Conservation (phyloP, 30 jellyfish, hydroid and myxozoan genomes). For the Rhopilema esculentum region DNA sequence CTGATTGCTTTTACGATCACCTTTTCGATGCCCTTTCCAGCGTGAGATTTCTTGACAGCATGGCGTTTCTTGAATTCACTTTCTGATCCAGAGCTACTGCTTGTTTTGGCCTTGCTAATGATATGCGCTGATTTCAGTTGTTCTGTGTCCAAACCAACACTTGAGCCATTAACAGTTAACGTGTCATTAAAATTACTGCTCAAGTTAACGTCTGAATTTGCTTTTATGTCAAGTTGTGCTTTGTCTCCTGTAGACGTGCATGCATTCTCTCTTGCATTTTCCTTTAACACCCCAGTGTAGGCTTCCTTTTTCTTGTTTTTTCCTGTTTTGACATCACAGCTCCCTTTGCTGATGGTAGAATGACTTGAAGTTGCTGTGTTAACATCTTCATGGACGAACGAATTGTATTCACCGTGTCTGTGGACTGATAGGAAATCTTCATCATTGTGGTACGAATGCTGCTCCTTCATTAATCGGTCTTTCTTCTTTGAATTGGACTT, state of each 20-base stretch:
- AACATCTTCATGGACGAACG: neutral
- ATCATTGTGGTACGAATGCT: neutral
- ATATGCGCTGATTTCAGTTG: conserved; percentile 17
- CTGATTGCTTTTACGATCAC: neutral
- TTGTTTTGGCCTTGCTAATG: neutral
- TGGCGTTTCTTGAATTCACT: neutral
- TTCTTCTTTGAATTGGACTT: neutral
- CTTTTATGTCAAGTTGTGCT: neutral
- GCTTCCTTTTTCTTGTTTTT: neutral
- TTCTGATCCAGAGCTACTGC: conserved; percentile 11
- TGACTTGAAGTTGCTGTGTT: neutral
- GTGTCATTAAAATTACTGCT: neutral
- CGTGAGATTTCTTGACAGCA: neutral
- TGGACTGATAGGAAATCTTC: neutral
- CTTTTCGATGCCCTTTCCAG: neutral
- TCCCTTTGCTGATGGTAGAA: neutral
- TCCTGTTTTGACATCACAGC: neutral
- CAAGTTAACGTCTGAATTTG: neutral
- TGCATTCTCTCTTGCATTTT: no score
- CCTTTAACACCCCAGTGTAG: neutral
- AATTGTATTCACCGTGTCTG: neutral
- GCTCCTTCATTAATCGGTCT: neutral
- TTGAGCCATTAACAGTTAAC: conserved; percentile 14
- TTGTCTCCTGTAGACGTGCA: neutral
- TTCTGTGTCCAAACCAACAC: conserved; percentile 8